phyloP scores from a whole-genome alignment of 2,888 invertebrate genomes.

The Flexamia atlantica region DNA sequence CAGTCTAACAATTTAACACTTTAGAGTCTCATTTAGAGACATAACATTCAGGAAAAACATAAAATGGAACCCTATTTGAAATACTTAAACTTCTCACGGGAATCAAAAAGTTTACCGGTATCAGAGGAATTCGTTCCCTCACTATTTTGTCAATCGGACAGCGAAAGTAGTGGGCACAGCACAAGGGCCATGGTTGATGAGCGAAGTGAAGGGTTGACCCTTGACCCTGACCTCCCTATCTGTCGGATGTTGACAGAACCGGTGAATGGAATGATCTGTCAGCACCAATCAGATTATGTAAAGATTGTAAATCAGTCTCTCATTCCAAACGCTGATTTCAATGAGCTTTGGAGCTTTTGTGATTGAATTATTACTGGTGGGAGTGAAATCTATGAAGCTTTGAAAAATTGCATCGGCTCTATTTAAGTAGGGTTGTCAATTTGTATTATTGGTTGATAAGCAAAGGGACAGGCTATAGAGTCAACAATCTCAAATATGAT shows the following conservation, averaged over 20 bases:
- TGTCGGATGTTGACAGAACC: slow-evolving; percentile 15
- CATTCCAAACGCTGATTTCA: neutral
- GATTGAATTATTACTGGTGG: slow-evolving; percentile 10
- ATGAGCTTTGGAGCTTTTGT: slow-evolving; percentile 4
- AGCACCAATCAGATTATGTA: slow-evolving; percentile 42
- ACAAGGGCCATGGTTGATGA: slow-evolving; percentile 26
- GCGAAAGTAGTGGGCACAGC: neutral
- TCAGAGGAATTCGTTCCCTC: neutral
- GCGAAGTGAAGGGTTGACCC: slow-evolving; percentile 28
- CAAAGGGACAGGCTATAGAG: no score
- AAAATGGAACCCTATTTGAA: no score
- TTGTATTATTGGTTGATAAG: no score
- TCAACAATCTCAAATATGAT: no score
- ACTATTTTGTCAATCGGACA: slow-evolving; percentile 14
- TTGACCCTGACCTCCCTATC: slow-evolving; percentile 24
- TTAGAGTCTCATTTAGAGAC: no score
- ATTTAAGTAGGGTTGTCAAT: no score
- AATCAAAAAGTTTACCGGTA: no score
- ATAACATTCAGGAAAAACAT: no score
- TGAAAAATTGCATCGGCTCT: neutral
- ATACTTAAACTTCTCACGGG: no score
- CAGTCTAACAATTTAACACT: no score
- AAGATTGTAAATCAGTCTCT: slow-evolving; percentile 31
- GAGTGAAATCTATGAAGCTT: slow-evolving; percentile 2
- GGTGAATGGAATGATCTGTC: slow-evolving; percentile 24